Evolutionary conservation across 1,140 invertebrate genomes (phyloP).

Genomic region (Ceratitis capitata): DNA sequence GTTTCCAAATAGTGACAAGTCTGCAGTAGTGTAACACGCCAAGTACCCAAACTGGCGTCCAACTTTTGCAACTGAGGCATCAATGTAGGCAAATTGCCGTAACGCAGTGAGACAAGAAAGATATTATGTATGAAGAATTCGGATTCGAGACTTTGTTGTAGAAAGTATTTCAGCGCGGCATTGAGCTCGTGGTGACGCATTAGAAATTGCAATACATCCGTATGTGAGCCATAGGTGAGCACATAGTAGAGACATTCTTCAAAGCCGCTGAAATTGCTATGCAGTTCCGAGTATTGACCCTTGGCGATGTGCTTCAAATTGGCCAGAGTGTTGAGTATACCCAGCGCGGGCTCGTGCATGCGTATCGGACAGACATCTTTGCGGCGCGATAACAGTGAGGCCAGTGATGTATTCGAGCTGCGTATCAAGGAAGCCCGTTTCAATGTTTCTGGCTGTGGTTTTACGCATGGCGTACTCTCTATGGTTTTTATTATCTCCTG

Average conservation of each 20-base stretch:
- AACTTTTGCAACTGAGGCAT: slow-evolving; percentile 70
- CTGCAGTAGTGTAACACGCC: slow-evolving; percentile 75
- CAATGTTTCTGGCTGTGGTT: slow-evolving; percentile 55
- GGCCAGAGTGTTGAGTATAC: slow-evolving; percentile 69
- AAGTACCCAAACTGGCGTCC: slow-evolving; percentile 72
- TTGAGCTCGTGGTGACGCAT: slow-evolving; percentile 72
- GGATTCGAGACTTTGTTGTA: slow-evolving; percentile 72
- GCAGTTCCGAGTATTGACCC: slow-evolving; percentile 68
- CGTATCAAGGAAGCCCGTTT: slow-evolving; percentile 58
- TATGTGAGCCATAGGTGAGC: slow-evolving; percentile 74
- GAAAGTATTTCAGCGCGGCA: slow-evolving; percentile 72
- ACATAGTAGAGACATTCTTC: slow-evolving; percentile 80
- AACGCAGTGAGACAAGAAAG: slow-evolving; percentile 73
- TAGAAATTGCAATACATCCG: slow-evolving; percentile 76
- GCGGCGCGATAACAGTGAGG: slow-evolving; percentile 53
- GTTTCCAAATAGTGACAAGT: slow-evolving; percentile 75
- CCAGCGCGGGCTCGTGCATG: slow-evolving; percentile 68
- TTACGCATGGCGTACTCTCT: slow-evolving; percentile 69
- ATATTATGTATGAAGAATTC: slow-evolving; percentile 78
- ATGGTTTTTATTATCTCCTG: slow-evolving; percentile 76
- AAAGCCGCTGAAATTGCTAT: slow-evolving; percentile 68
- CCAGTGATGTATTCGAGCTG: slow-evolving; percentile 56
- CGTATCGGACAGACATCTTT: slow-evolving; percentile 65
- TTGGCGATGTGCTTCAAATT: slow-evolving; percentile 69
- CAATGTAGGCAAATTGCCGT: slow-evolving; percentile 70